Evolutionary conservation across 2,888 invertebrate genomes (phyloP), one percentile per base, ranked within the genome.

Genomic region (Villa cingulata): DNA sequence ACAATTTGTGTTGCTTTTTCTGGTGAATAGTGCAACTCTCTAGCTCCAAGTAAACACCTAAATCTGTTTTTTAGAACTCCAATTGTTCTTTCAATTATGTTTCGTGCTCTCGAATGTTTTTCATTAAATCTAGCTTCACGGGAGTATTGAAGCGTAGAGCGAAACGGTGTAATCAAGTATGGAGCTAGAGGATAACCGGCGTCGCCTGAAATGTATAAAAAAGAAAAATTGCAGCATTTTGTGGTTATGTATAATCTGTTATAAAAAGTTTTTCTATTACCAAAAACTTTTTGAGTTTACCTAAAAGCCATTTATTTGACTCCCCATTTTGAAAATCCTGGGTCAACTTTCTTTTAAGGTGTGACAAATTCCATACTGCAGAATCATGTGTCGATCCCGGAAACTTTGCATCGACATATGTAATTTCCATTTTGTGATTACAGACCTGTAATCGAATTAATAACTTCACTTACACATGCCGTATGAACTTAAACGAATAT

Each of bases 1-100:
- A 45, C 37, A 12, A 49, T 49, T 49, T 45, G 45, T 4, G 41
- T 34, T 16, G 44, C 40, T 37, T 49, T 49, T 23, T 44, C 1
- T 36, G 48, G 48, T 1, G 5, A 5, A 16, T 48, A 48, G 20
- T 42, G 20, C 6, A 42, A 15, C 20, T 34, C 34, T 15, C 19
- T 14, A 1, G 9, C 19, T 4, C 34, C 18, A 15, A 41, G 29
- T 15, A 42, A 16, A 20, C 34, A 36, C 18, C 27, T 42, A 15
- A 42, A 42, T 36, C 42, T 32, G 15, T 14, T 36, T 42, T 42
- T 42, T 2, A 36, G 20, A 34, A 36, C 7, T n/a, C 18, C 16
- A 34, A 42, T 34, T n/a, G 34, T 42, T 6, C 34, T 18, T 19
- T 42, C 34, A 15, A 42, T 36, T 15, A 42, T 14, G 19, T 14